These are phyloP conservation scores for Chymomyza procnemis DNA, from an alignment of 2,888 invertebrate species.

Conservation along the genomic window DNA sequence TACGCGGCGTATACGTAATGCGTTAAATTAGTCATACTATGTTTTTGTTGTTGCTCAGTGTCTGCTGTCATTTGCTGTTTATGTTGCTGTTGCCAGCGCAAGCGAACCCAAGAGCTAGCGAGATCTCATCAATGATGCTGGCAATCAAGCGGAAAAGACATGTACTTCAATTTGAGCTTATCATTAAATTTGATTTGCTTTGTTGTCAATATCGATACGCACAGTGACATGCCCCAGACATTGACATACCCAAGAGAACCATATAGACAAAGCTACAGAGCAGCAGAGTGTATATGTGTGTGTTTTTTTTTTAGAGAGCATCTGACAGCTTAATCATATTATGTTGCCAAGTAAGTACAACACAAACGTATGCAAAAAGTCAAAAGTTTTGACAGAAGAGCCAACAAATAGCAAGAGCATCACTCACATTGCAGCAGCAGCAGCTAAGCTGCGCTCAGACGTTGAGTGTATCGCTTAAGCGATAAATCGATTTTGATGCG, in stretches of 20 bases:
- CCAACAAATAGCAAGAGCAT: not conserved
- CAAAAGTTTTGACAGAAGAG: not conserved
- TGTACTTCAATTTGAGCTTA: constrained; percentile 56
- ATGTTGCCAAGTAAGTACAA: not conserved
- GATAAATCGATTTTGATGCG: no score
- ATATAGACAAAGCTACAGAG: not conserved
- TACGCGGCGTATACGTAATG: constrained; percentile 40
- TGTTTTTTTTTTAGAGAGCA: not conserved
- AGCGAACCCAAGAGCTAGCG: constrained; percentile 7
- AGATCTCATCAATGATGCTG: constrained; percentile 37
- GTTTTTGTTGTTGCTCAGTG: constrained; percentile 6
- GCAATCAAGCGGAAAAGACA: constrained; percentile 52
- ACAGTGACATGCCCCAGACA: not conserved
- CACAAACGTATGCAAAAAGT: not conserved
- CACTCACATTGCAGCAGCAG: not conserved
- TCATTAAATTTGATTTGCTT: constrained; percentile 68
- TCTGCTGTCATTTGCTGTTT: not conserved
- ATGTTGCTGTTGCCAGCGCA: not conserved
- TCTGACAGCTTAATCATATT: not conserved
- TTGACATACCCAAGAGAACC: not conserved
- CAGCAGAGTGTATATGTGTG: not conserved
- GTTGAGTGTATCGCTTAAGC: no score
- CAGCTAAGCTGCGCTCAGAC: no score
- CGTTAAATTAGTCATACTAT: constrained; percentile 56
- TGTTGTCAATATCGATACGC: constrained; percentile 39